A percentile compares a stretch with the other conserved stretches of the same genome.
Evolutionary conservation across 2,797 vertebrate species (phyloP).

Genomic region (Gobionotothen gibberifrons): DNA sequence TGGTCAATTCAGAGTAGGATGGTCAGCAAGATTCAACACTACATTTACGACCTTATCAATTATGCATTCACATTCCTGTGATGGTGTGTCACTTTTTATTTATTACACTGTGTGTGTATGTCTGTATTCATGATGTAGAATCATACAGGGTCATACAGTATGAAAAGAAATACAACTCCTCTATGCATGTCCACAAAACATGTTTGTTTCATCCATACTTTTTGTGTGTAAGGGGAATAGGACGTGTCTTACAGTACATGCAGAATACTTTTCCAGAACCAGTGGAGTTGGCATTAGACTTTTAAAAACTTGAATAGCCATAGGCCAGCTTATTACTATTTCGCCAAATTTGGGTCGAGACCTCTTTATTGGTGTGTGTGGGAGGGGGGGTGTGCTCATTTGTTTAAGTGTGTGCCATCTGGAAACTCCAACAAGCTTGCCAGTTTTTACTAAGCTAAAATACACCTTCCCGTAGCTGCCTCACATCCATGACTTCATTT

Average conservation of each 20-base stretch:
- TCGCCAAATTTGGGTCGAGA: slow-evolving; percentile 36
- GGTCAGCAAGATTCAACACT: slow-evolving; percentile 35
- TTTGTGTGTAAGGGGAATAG: background rate
- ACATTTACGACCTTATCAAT: slow-evolving; percentile 85
- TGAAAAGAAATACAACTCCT: background rate
- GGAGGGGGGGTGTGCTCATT: slow-evolving; percentile 58
- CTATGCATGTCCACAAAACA: background rate
- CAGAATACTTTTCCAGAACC: background rate
- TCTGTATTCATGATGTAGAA: slow-evolving; percentile 26
- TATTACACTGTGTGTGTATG: slow-evolving; percentile 26
- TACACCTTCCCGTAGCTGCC: slow-evolving; percentile 19
- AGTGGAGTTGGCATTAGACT: background rate
- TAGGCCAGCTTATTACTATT: slow-evolving; percentile 1
- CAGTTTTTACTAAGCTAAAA: slow-evolving; percentile 65
- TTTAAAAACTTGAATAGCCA: background rate
- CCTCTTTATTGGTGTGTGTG: slow-evolving; percentile 31
- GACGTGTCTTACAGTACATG: background rate
- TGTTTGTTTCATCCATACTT: background rate
- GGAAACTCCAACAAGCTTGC: slow-evolving; percentile 69
- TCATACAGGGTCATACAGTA: background rate
- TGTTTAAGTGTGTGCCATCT: slow-evolving; percentile 81
- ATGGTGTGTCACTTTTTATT: slow-evolving; percentile 91
- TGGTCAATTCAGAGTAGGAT: slow-evolving; percentile 16
- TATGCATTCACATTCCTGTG: slow-evolving; percentile 93
- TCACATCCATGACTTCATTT: slow-evolving; percentile 9